Evolutionary conservation across 2,888 invertebrate genomes (phyloP), one percentile per base, ranked within the genome.

Genomic region (Hetaerina titia): DNA sequence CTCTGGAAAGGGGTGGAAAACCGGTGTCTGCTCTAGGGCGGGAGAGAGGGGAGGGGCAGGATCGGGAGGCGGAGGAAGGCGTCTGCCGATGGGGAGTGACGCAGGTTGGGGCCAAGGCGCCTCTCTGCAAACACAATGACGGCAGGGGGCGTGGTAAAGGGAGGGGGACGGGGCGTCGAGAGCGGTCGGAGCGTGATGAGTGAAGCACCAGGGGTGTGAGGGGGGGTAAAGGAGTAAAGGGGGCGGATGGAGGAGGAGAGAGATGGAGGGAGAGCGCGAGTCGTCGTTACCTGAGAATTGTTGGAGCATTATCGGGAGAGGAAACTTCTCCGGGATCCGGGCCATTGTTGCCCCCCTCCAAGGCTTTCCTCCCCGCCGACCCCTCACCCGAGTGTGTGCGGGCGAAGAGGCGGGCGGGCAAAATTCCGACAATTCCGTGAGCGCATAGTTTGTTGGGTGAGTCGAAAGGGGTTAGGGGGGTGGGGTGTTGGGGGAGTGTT

Each of bases 281-380:
- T 81, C 81, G 81, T 92, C 92, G 92, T 92, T 92, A 92, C 92
- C 92, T 92, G 92, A 92, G 92, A 92, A 69, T 92, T 92, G 92
- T 92, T 92, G 92, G 92, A 92, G 92, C 92, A 92, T 92, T 92
- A 64, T 64, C 74, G 69, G 31, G 6, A 13, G 69, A 56, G 74
- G 92, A 92, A 92, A 92, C 92, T 92, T 89, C 69, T 64, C 64
- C 45, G 11, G 90, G 90, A 90, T 90, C 90, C 90, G 64, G 90
- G 92, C 92, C 64, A 92, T 92, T 92, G 92, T 92, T 25, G n/a
- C 9, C 69, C n/a, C 5, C 22, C 19, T n/a, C n/a, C 69, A 9
- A 0, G 2, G n/a, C 22, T n/a, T 15, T n/a, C 2, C 13, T n/a
- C 69, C 8, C n/a, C 31, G 1, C n/a, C 31, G 11, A 31, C 31